Evolutionary conservation across 1,140 invertebrate genomes (phyloP).

Genomic region (Augochlora pura): DNA sequence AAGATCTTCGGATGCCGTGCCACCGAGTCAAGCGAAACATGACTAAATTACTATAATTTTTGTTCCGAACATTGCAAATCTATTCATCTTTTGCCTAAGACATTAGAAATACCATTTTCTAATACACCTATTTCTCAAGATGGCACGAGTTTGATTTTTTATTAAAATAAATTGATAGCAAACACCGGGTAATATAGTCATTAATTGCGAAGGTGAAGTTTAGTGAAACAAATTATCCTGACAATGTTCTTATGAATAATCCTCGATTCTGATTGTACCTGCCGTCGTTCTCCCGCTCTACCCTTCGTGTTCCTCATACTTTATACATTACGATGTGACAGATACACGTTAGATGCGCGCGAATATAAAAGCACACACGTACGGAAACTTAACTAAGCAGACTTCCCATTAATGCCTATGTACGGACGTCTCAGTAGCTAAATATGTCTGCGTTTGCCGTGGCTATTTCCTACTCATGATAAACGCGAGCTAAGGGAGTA

Average conservation of each 20-base stretch:
- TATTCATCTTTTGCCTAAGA: too few relatives aligned
- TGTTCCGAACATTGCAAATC: too few relatives aligned
- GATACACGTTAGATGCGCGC: neutral
- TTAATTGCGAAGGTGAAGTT: too few relatives aligned
- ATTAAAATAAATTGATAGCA: too few relatives aligned
- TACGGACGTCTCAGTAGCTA: constrained; percentile 36
- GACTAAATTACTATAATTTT: too few relatives aligned
- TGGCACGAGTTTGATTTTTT: too few relatives aligned
- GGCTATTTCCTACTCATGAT: constrained; percentile 61
- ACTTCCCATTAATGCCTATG: constrained; percentile 22
- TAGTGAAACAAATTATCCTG: neutral
- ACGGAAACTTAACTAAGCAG: constrained; percentile 28
- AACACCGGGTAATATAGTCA: too few relatives aligned
- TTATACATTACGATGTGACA: neutral
- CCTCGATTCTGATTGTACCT: neutral
- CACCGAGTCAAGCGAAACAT: neutral
- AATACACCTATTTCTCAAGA: too few relatives aligned
- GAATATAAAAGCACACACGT: neutral
- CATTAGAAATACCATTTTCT: too few relatives aligned
- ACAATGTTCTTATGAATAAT: neutral
- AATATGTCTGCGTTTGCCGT: constrained; percentile 56
- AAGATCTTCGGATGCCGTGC: neutral
- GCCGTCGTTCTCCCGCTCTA: neutral
- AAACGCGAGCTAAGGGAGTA: constrained; percentile 38
- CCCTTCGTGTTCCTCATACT: neutral